Conservation (phyloP, 2,113 vertebrate genomes). For the Nannobrachium achirus region DNA sequence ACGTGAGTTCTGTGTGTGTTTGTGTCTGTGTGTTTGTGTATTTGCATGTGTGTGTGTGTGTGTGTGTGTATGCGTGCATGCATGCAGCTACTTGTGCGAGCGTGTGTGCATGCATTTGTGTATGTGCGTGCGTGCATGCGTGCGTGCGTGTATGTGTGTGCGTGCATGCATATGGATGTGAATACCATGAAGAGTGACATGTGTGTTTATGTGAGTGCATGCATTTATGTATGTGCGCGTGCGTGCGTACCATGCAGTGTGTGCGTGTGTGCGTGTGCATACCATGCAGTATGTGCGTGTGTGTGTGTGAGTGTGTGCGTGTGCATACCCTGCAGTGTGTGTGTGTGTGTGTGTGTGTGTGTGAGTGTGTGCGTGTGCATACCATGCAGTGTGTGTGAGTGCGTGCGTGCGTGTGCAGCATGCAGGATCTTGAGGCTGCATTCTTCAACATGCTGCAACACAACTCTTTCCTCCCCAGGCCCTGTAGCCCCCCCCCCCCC, state of each 20-base stretch:
- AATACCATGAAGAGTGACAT: too few relatives aligned
- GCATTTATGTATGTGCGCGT: not conserved
- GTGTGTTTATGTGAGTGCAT: not conserved
- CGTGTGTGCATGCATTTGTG: not conserved
- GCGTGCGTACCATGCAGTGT: not conserved
- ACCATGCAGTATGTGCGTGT: not conserved
- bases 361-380: not conserved
- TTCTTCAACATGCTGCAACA: constrained; percentile 71
- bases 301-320: not conserved
- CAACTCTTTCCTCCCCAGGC: constrained; percentile 26
- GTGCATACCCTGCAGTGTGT: constrained; percentile 1
- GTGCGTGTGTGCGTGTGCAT: not conserved
- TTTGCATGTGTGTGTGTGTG: constrained; percentile 1
- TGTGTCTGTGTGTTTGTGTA: not conserved
- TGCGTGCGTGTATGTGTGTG: constrained; percentile 2
- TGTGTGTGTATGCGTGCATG: too few relatives aligned
- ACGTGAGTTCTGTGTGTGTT: not conserved
- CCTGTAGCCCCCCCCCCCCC: constrained; percentile 33
- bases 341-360: constrained; percentile 13
- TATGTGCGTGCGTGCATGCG: too few relatives aligned
- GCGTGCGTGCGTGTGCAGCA: constrained; percentile 63
- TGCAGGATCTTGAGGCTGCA: constrained; percentile 75
- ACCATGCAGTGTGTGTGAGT: constrained; percentile 37
- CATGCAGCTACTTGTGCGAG: not conserved
- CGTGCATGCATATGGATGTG: not conserved